phyloP scores from a whole-genome alignment of 2,113 vertebrate species.

The Coracopsis vasa region DNA sequence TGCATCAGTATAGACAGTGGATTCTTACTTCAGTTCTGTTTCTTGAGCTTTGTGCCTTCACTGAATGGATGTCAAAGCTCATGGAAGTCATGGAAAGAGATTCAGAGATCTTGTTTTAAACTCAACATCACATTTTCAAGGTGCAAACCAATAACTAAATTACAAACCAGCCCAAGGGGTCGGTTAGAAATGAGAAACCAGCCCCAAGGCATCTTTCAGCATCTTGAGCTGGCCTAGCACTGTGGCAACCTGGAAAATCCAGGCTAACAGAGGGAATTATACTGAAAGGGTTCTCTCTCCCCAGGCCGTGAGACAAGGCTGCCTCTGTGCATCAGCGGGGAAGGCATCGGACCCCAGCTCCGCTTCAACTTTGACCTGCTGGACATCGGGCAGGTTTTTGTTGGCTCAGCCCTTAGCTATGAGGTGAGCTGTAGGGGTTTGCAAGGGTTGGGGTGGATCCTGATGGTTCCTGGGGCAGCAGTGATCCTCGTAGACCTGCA shows the following conservation, averaged over 20 bases:
- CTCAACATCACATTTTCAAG: neutral
- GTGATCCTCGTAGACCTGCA: neutral
- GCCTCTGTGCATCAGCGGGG: slow-evolving; percentile 79
- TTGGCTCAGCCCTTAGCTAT: slow-evolving; percentile 70
- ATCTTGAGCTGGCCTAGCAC: too few species aligned
- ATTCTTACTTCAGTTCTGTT: neutral
- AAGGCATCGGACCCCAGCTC: slow-evolving; percentile 83
- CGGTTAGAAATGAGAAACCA: neutral
- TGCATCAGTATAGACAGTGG: accelerated
- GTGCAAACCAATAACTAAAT: neutral
- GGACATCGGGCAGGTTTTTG: slow-evolving; percentile 78
- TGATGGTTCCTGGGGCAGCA: neutral
- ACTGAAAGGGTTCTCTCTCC: neutral
- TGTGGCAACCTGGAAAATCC: neutral
- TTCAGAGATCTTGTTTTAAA: neutral
- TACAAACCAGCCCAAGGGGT: neutral
- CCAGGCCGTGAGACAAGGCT: slow-evolving; percentile 80
- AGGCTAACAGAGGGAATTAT: neutral
- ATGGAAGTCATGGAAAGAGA: neutral
- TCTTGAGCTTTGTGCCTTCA: neutral
- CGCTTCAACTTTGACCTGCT: slow-evolving; percentile 73
- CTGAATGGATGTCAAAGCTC: neutral
- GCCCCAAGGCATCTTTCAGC: neutral
- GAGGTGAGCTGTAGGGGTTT: slow-evolving; percentile 73
- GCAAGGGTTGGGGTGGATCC: neutral